phyloP scores from a whole-genome alignment of 2,888 invertebrate genomes.

The Tinea trinotella region DNA sequence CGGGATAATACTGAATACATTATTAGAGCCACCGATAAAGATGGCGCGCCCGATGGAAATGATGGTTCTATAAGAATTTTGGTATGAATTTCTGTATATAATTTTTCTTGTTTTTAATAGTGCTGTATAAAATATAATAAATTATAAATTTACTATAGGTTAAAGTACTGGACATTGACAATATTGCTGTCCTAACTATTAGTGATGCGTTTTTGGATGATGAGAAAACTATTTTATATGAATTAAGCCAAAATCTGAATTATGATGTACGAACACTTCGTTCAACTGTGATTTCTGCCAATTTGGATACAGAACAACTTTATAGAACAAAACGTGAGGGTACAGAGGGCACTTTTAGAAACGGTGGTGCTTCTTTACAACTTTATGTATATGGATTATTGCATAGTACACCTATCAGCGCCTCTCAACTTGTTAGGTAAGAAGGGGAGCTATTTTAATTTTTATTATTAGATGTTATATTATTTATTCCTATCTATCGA shows the following conservation, averaged over 20 bases:
- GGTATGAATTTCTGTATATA: no score
- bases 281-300: constrained; percentile 49
- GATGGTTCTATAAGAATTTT: constrained; percentile 43
- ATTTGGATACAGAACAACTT: constrained; percentile 13
- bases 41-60: constrained; percentile 41
- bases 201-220: constrained; percentile 52
- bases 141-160: no score
- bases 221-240: constrained; percentile 37
- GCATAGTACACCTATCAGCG: constrained; percentile 42
- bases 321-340: constrained; percentile 23
- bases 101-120: no score
- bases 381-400: constrained; percentile 52
- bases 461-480: no score
- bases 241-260: constrained; percentile 42
- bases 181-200: constrained; percentile 56
- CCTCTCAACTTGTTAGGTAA: constrained; percentile 42
- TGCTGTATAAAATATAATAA: no score
- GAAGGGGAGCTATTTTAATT: no score
- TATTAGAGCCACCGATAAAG: constrained; percentile 52
- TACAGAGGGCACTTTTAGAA: constrained; percentile 28
- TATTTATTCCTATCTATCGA: no score
- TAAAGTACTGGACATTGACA: constrained; percentile 45
- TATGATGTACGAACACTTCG: constrained; percentile 54
- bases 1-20: constrained; percentile 39
- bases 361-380: constrained; percentile 38